phyloP scores from a whole-genome alignment of 2,888 invertebrate genomes.

The Leistus spinibarbis region DNA sequence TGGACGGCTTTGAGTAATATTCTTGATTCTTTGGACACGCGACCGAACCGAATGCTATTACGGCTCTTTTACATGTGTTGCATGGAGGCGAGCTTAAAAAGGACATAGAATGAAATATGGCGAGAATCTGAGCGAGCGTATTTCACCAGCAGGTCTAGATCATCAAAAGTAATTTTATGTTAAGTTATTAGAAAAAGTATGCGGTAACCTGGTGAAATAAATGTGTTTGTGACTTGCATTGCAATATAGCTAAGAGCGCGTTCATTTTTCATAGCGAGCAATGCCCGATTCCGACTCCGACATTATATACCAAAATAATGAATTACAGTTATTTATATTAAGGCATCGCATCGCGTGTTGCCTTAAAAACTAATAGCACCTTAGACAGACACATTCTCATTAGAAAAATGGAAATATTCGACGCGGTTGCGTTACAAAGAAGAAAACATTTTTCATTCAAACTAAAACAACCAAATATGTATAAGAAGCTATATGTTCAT shows the following conservation, averaged over 20 bases:
- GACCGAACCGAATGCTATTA: too few relatives aligned
- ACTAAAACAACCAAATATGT: background rate
- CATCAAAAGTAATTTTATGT: too few relatives aligned
- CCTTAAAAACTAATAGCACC: background rate
- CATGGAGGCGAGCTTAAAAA: too few relatives aligned
- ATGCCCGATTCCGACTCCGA: background rate
- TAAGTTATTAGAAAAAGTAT: too few relatives aligned
- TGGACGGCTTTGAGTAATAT: too few relatives aligned
- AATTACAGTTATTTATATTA: constrained; percentile 6
- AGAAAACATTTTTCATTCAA: background rate
- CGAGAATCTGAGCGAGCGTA: too few relatives aligned
- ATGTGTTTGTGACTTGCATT: background rate
- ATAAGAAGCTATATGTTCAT: too few relatives aligned
- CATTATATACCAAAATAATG: constrained; percentile 1
- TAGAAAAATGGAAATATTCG: background rate
- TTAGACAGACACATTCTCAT: background rate
- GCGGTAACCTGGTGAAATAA: background rate
- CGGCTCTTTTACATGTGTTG: too few relatives aligned
- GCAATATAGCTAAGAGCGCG: background rate
- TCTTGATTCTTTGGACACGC: too few relatives aligned
- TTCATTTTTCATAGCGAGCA: background rate
- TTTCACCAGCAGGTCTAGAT: too few relatives aligned
- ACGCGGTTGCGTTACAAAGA: background rate
- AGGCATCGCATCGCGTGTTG: constrained; percentile 1
- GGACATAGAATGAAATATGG: too few relatives aligned